Evolutionary conservation across 2,888 invertebrate species (phyloP).

Genomic region (Aquatica leii): DNA sequence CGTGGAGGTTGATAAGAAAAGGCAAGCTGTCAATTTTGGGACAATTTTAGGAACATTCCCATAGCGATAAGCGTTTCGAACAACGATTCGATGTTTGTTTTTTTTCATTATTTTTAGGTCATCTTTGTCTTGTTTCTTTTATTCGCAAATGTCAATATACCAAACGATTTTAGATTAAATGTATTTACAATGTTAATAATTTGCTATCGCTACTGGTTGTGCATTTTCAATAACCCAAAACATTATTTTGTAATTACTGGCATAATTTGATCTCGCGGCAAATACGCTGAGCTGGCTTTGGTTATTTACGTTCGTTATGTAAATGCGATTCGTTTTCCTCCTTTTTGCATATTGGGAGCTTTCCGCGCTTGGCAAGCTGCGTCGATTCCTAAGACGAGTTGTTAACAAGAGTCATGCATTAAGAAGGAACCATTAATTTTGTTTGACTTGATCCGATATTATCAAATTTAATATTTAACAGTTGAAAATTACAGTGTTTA

Average conservation of each 20-base stretch:
- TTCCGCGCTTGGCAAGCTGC: too few species aligned
- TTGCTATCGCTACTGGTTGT: conserved; percentile 7
- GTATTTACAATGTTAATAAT: conserved; percentile 15
- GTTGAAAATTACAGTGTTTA: conserved; percentile 18
- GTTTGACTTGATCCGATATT: neutral
- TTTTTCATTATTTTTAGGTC: conserved; percentile 12
- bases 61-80: conserved; percentile 7
- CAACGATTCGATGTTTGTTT: conserved; percentile 10
- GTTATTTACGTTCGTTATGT: too few species aligned
- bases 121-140: neutral
- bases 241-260: conserved; percentile 2
- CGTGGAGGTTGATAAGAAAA: conserved; percentile 16
- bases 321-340: too few species aligned
- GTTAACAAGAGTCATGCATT: too few species aligned
- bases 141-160: conserved; percentile 1
- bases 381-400: too few species aligned
- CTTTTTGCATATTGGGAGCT: too few species aligned
- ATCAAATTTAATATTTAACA: conserved; percentile 12
- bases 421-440: neutral
- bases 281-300: too few species aligned
- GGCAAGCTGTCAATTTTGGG: conserved; percentile 17
- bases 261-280: too few species aligned
- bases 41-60: conserved; percentile 11
- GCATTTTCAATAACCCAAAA: conserved; percentile 17
- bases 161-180: neutral